Conservation (phyloP, 2,888 invertebrate species). For the Bombylius discolor region DNA sequence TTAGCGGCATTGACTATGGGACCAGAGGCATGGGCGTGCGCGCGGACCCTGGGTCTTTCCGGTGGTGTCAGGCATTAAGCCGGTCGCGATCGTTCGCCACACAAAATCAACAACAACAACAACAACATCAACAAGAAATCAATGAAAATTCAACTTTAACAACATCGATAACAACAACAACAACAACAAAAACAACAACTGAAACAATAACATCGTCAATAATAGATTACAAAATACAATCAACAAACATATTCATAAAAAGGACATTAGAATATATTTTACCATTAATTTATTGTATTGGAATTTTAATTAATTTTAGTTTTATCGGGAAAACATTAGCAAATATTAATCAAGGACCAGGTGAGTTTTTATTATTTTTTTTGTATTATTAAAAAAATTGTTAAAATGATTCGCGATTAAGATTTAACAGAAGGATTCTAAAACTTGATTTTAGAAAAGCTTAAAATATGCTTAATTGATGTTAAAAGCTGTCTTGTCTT, state of each 20-base stretch:
- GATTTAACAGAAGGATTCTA: too few species aligned
- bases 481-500: too few species aligned
- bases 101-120: slow-evolving; percentile 16
- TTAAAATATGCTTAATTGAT: too few species aligned
- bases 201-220: slow-evolving; percentile 2
- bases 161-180: background rate
- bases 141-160: background rate
- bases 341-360: slow-evolving; percentile 28
- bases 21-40: slow-evolving; percentile 86
- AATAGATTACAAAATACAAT: slow-evolving; percentile 4
- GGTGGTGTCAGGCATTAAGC: slow-evolving; percentile 47
- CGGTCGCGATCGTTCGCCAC: slow-evolving; percentile 44
- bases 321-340: slow-evolving; percentile 30
- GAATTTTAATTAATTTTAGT: slow-evolving; percentile 27
- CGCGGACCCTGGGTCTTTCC: slow-evolving; percentile 66
- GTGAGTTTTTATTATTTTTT: slow-evolving; percentile 19
- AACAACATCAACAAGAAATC: slow-evolving; percentile 14
- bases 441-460: too few species aligned
- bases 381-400: background rate
- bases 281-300: slow-evolving; percentile 24
- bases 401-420: too few species aligned
- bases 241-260: slow-evolving; percentile 4
- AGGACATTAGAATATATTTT: slow-evolving; percentile 13
- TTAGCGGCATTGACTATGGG: slow-evolving; percentile 68
- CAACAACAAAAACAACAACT: slow-evolving; percentile 1